Conservation (phyloP, 2,113 vertebrate species). For the Struthio camelus region DNA sequence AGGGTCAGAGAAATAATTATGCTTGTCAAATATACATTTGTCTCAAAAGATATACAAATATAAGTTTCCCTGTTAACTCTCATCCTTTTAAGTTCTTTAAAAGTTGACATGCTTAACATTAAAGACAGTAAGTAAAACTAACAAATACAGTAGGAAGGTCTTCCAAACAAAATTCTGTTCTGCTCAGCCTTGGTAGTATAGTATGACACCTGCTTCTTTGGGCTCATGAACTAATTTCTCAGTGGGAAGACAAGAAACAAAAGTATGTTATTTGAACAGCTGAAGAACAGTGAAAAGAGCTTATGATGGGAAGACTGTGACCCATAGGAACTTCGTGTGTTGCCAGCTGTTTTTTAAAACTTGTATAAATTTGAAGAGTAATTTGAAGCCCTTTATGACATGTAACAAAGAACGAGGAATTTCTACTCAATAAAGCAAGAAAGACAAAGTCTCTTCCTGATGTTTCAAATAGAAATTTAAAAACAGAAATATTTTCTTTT, state of each 20-base stretch:
- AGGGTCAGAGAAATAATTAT: not conserved
- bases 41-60: not conserved
- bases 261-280: conserved; percentile 77
- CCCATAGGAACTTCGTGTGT: conserved; percentile 2
- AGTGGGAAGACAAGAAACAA: conserved; percentile 27
- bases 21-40: not conserved
- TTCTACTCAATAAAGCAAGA: not conserved
- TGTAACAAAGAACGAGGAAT: not conserved
- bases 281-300: conserved; percentile 60
- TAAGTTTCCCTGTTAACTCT: not conserved
- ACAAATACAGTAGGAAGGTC: not conserved
- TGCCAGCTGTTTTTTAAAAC: conserved; percentile 19
- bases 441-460: not conserved
- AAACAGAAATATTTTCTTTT: not conserved
- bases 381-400: not conserved
- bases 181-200: not conserved
- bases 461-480: not conserved
- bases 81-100: not conserved
- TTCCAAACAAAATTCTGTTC: not conserved
- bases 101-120: not conserved
- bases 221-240: not conserved
- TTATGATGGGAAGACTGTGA: conserved; percentile 32
- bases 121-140: not conserved
- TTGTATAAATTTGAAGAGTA: not conserved
- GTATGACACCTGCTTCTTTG: conserved; percentile 6